Conservation (phyloP, 2,888 invertebrate species). For the Lamellibrachia columna region DNA sequence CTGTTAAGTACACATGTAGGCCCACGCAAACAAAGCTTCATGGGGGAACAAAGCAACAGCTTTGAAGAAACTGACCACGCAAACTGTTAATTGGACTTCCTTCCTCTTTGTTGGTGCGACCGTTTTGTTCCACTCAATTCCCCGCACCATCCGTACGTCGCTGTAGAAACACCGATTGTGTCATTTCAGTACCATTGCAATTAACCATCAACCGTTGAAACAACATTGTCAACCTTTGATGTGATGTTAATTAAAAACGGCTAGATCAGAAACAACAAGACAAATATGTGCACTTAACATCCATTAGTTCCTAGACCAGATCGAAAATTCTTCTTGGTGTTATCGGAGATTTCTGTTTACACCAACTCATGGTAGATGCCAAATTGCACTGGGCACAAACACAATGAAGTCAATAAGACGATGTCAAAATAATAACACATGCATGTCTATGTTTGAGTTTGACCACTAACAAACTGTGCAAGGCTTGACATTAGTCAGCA, state of each 20-base stretch:
- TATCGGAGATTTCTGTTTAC: neutral
- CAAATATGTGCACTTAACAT: neutral
- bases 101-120: neutral
- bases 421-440: no score
- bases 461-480: no score
- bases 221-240: neutral
- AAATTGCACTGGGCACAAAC: neutral
- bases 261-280: neutral
- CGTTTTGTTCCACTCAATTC: neutral
- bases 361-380: neutral
- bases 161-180: neutral
- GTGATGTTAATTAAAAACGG: neutral
- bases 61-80: neutral
- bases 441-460: no score
- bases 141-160: neutral
- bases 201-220: neutral
- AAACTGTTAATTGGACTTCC: conserved; percentile 7
- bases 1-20: neutral
- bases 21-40: neutral
- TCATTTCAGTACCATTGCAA: neutral
- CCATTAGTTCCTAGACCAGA: neutral
- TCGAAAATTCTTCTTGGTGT: neutral
- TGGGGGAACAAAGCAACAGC: neutral
- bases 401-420: neutral
- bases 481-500: no score